These are phyloP conservation scores for Oopsacas minuta DNA, from an alignment of 37 sponge, comb jelly and placozoan genomes.

Conservation along the genomic window DNA sequence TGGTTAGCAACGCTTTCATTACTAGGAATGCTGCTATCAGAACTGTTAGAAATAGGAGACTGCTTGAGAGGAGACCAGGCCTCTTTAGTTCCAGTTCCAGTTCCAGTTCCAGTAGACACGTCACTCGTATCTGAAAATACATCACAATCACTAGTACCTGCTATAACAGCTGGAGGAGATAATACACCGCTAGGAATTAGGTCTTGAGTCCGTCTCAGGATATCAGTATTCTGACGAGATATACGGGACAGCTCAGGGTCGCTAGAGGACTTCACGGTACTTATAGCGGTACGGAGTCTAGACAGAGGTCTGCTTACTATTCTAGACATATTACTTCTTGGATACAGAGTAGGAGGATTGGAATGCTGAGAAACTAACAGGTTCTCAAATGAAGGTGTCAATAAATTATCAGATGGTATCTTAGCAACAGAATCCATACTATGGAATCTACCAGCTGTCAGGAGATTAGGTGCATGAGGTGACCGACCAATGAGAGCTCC, in stretches of 20 bases:
- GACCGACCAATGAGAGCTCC: neutral
- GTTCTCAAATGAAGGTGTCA: neutral
- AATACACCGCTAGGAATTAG: neutral
- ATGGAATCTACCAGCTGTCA: neutral
- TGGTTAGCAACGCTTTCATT: neutral
- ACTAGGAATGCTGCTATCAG: neutral
- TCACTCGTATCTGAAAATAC: neutral
- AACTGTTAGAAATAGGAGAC: neutral
- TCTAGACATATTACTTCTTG: neutral
- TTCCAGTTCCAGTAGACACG: neutral
- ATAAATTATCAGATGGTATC: neutral
- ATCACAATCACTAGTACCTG: neutral
- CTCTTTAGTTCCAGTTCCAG: neutral
- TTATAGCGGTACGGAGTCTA: neutral
- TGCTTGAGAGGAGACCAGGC: neutral
- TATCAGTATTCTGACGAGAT: neutral
- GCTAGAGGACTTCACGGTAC: neutral
- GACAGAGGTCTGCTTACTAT: neutral
- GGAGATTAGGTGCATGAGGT: neutral
- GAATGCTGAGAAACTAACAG: neutral
- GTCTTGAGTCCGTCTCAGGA: neutral
- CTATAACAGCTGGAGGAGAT: neutral
- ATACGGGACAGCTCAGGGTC: neutral
- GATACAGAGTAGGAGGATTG: neutral
- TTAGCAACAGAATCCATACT: slow-evolving; percentile 5